These are phyloP conservation scores for Trochalopteron elliotii DNA, from an alignment of 2,113 vertebrate species.

Conservation along the genomic window DNA sequence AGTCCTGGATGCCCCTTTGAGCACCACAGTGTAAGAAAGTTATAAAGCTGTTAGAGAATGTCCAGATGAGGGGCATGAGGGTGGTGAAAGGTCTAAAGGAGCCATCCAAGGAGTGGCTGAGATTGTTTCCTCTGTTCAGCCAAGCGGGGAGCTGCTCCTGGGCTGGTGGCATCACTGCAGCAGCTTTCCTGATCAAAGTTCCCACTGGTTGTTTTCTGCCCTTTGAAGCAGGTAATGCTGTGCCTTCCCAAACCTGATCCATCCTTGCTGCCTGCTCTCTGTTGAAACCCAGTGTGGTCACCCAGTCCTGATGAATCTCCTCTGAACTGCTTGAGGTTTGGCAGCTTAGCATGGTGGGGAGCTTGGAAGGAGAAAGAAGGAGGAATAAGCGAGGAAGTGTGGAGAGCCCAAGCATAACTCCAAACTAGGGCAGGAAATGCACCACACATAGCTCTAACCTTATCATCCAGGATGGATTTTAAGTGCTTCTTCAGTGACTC, in stretches of 20 bases:
- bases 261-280: background rate
- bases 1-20: background rate
- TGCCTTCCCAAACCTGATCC: background rate
- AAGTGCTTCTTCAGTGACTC: slow-evolving; percentile 59
- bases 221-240: rapidly evolving
- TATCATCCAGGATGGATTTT: slow-evolving; percentile 18
- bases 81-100: background rate
- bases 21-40: background rate
- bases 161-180: background rate
- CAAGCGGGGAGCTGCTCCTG: background rate
- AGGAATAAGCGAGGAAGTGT: background rate
- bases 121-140: background rate
- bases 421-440: slow-evolving; percentile 46
- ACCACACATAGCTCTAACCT: background rate
- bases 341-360: background rate
- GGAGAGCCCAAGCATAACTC: background rate
- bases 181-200: background rate
- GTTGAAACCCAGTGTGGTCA: background rate
- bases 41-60: background rate
- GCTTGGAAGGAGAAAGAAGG: background rate
- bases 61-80: background rate
- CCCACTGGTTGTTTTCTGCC: background rate
- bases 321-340: rapidly evolving
- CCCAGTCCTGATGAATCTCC: rapidly evolving
- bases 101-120: background rate